Base-by-base conservation (phyloP, 2,797 vertebrate species). In the Acipenser oxyrinchus region DNA sequence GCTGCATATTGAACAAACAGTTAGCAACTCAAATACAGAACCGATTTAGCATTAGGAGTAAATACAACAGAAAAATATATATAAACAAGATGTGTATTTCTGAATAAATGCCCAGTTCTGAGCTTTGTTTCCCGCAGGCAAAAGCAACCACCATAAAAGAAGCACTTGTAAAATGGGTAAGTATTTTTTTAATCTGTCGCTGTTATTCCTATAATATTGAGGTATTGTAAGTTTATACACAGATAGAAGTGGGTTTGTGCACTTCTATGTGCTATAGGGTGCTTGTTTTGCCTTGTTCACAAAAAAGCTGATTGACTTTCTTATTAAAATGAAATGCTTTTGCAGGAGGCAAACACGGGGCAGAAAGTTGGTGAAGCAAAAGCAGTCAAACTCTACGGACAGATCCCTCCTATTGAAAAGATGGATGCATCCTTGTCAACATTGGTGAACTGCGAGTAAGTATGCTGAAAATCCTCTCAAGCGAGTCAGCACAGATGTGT, bases 331-430 rank as follows among this genome's bases (percentile, higher is more conserved):
- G 23, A 37, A 37, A 37, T 37, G 23, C 23, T 79, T 80, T 69
- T 49, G 66, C 69, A 99, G 97, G 97, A 98, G 85, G 92, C 95
- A 76, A 95, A 92, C 77, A 76, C 84, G 0, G 90, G 89, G 37
- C 92, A 94, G 81, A 98, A 94, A 75, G 89, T 83, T 0, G 84
- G 79, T 0, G 94, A 98, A 65, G 91, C 94, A 66, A 93, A 84
- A 79, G 93, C 91, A 37, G 88, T 99, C 8, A 95, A 94, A 74
- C 86, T 99, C 48, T 97, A 95, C 0, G 89, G 89, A 71, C 94
- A 98, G 81, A 66, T 95, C 65, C 97, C 96, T 68, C 91, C 97
- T n/a, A 88, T 99, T 74, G 95, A 98, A 78, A 98, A 90, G 81
- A 95, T 99, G 94, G 97, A 99, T 67, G 84, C 90, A 0, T 92